phyloP scores from a whole-genome alignment of 2,113 vertebrate genomes.

The Hippotragus niger region DNA sequence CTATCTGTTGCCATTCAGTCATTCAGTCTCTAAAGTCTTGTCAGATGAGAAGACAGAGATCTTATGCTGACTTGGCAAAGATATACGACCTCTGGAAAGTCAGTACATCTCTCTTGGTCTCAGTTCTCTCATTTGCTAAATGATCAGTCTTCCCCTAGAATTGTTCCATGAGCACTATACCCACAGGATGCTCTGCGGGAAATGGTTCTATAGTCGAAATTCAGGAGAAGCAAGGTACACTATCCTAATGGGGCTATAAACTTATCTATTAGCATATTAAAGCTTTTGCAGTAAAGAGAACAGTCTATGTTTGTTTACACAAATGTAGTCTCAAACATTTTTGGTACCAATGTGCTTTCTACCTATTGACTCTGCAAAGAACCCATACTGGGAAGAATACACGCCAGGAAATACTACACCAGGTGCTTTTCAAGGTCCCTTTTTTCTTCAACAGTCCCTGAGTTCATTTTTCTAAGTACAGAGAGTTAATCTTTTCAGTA shows the following conservation, averaged over 20 bases:
- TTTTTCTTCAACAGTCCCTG: not conserved
- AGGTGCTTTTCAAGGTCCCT: not conserved
- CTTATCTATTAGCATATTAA: not conserved
- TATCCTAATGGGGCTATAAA: not conserved
- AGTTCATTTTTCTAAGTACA: not conserved
- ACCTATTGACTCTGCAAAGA: not conserved
- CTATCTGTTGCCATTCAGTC: not conserved
- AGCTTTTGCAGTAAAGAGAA: not conserved
- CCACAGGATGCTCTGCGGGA: not conserved
- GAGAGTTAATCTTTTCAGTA: not conserved
- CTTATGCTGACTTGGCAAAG: not conserved
- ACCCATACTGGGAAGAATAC: not conserved
- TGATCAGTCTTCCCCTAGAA: slow-evolving; percentile 3
- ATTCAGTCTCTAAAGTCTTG: not conserved
- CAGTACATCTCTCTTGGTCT: not conserved
- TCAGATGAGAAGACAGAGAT: not conserved
- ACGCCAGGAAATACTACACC: not conserved
- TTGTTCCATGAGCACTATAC: not conserved
- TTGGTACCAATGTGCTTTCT: not conserved
- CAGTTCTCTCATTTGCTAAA: slow-evolving; percentile 28
- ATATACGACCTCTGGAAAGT: not conserved
- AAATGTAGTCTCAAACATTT: not conserved
- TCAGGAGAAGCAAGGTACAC: not conserved
- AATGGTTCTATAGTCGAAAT: not conserved
- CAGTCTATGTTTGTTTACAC: not conserved